Evolutionary conservation across 2,888 invertebrate genomes (phyloP), one percentile per base, ranked within the genome.

Genomic region (Ormia ochracea): DNA sequence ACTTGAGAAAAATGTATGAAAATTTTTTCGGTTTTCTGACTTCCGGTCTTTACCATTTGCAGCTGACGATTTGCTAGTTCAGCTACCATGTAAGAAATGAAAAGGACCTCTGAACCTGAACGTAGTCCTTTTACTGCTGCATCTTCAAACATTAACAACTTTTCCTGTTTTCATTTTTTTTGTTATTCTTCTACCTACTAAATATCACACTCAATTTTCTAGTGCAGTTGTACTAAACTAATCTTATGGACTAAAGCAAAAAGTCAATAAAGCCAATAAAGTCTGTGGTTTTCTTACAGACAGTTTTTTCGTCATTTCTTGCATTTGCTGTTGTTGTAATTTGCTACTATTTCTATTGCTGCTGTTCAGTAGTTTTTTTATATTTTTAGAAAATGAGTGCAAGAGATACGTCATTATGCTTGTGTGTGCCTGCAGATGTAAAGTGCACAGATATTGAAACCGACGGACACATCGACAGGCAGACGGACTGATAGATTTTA

Each of bases 221-320:
- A n/a, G 61, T 76, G 63, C 63, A 45, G 54, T 69, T 36, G n/a
- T 17, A 43, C n/a, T 38, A 54, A 69, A 54, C 59, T 68, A 68
- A 69, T 61, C 26, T 61, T 17, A 61, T 45, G 52, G 36, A 68
- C 58, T 48, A 52, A 68, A 66, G 41, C 52, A 23, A 54, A 54
- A 75, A 76, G 56, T 76, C 75, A 76, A 76, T 76, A 76, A 5
- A 76, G 75, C 75, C 75, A 76, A 76, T 76, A 45, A 76, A 76
- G 38, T 45, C 63, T 69, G 76, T 31, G 69, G 69, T 69, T 76
- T 76, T 63, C 63, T 54, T n/a, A n/a, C n/a, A n/a, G 52, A n/a
- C 61, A 4, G 36, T 36, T 43, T 59, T 33, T 41, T n/a, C 6
- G 21, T 9, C 28, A 45, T 65, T 48, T 48, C 3, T 36, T 50